Evolutionary conservation across 2,113 vertebrate species (phyloP).

Genomic region (Cyprinodon variegatus): DNA sequence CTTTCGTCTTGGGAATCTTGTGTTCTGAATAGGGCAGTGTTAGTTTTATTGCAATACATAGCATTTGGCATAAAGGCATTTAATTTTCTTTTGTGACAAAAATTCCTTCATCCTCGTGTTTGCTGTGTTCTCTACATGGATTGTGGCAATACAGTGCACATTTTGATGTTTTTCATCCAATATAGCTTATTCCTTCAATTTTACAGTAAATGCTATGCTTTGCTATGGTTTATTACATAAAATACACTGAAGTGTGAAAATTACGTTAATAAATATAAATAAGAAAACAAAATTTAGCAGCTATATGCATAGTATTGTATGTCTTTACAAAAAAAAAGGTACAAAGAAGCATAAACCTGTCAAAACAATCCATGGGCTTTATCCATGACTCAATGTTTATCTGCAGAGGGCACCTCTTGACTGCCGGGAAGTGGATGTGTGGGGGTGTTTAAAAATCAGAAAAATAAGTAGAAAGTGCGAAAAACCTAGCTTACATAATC

Average conservation of each 20-base stretch:
- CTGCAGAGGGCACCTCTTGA: slow-evolving; percentile 26
- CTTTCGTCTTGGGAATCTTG: too few relatives aligned
- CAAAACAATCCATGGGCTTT: slow-evolving; percentile 1
- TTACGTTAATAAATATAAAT: not conserved
- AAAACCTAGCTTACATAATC: slow-evolving; percentile 53
- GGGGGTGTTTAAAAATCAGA: slow-evolving; percentile 30
- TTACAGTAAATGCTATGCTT: too few relatives aligned
- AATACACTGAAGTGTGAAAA: not conserved
- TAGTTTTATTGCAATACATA: too few relatives aligned
- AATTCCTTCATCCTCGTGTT: too few relatives aligned
- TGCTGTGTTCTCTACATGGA: too few relatives aligned
- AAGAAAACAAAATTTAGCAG: not conserved
- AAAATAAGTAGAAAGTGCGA: slow-evolving; percentile 40
- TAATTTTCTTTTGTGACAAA: too few relatives aligned
- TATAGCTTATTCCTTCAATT: too few relatives aligned
- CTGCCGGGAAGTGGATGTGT: slow-evolving; percentile 3
- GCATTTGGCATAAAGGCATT: too few relatives aligned
- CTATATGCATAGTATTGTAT: too few relatives aligned
- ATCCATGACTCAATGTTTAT: slow-evolving; percentile 48
- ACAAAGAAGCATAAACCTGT: not conserved
- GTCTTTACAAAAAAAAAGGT: not conserved
- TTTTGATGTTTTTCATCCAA: not conserved
- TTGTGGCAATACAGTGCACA: too few relatives aligned
- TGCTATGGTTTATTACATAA: not conserved
- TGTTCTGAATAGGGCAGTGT: too few relatives aligned